Conservation (phyloP, 2,113 vertebrate genomes). For the Serinus canaria region DNA sequence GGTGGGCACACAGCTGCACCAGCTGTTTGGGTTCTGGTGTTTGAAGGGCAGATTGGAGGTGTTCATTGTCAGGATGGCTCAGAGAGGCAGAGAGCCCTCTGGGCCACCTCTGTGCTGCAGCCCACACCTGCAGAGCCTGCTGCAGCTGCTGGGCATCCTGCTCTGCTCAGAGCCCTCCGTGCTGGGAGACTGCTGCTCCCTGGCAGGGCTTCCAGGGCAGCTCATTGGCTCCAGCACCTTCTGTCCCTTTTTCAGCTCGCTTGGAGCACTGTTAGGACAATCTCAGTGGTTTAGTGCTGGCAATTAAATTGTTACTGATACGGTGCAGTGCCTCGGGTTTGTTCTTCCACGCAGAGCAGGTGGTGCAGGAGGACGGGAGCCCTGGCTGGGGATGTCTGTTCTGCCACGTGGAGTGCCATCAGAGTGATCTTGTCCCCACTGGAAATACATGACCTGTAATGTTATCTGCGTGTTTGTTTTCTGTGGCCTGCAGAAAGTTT, state of each 20-base stretch:
- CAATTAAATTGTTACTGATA: background rate
- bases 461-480: rapidly evolving
- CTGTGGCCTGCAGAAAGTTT: background rate
- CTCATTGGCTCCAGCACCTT: background rate
- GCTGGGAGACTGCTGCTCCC: background rate
- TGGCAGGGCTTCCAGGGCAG: background rate
- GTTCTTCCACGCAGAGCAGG: background rate
- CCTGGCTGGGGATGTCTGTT: background rate
- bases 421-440: background rate
- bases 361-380: too few relatives aligned
- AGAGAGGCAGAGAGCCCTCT: background rate
- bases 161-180: rapidly evolving
- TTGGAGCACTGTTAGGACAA: rapidly evolving
- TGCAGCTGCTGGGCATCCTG: background rate
- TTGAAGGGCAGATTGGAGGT: background rate
- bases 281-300: background rate
- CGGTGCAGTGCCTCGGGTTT: background rate
- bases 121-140: background rate
- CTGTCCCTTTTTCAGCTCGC: background rate
- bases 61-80: background rate
- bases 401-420: background rate
- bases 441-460: rapidly evolving
- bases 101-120: background rate
- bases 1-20: rapidly evolving
- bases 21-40: rapidly evolving